These are phyloP conservation scores for Chondrosia reniformis DNA, from an alignment of 37 sponge, comb jelly and placozoan species.

Conservation along the genomic window DNA sequence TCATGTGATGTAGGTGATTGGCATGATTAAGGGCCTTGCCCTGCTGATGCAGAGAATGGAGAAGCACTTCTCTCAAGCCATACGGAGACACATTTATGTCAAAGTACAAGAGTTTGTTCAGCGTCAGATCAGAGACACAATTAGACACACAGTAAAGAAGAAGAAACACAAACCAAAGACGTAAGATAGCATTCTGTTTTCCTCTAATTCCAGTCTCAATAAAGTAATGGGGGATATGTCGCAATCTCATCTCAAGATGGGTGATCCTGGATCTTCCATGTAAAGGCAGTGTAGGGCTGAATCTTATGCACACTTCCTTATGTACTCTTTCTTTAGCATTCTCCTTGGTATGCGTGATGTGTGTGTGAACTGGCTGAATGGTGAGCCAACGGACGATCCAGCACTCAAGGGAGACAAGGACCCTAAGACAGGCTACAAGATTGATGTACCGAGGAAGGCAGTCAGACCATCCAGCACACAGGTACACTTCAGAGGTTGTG, in stretches of 20 bases:
- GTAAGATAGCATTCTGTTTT: conserved; percentile 36
- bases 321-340: conserved; percentile 41
- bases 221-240: not conserved
- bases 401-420: conserved; percentile 95
- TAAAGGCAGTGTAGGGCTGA: not conserved
- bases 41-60: conserved; percentile 95
- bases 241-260: not conserved
- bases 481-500: too few relatives aligned
- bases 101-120: conserved; percentile 90
- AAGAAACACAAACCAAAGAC: conserved; percentile 92
- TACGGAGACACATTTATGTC: conserved; percentile 68
- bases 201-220: not conserved
- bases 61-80: conserved; percentile 73
- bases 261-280: not conserved
- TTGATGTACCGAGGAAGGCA: conserved; percentile 67
- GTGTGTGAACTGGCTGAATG: conserved; percentile 94
- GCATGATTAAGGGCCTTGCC: conserved; percentile 92
- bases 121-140: conserved; percentile 71
- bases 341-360: conserved; percentile 92
- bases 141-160: conserved; percentile 81
- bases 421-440: conserved; percentile 81
- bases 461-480: conserved; percentile 77
- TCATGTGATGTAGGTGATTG: conserved; percentile 39
- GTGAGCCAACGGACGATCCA: conserved; percentile 89
- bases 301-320: not conserved